A percentile compares a stretch with the other conserved stretches of the same genome.
phyloP scores from a whole-genome alignment of 2,888 invertebrate genomes.

The Rutpela maculata region DNA sequence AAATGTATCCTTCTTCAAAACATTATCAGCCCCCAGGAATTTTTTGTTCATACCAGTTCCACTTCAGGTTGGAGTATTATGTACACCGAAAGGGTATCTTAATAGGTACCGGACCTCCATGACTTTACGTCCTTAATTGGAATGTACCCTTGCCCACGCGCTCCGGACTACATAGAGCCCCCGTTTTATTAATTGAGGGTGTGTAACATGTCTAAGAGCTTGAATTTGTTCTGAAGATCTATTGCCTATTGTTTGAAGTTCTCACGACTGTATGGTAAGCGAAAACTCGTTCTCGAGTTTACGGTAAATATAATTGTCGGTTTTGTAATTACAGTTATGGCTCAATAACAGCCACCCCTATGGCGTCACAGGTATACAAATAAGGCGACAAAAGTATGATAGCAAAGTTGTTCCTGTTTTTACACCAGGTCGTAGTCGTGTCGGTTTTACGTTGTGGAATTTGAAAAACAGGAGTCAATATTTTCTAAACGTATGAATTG shows the following conservation, averaged over 20 bases:
- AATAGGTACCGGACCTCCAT: conserved; percentile 22
- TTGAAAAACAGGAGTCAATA: too few relatives aligned
- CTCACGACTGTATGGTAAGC: not conserved
- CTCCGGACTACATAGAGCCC: not conserved
- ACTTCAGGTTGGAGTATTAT: conserved; percentile 16
- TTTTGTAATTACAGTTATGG: conserved; percentile 2
- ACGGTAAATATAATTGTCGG: not conserved
- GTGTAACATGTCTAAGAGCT: not conserved
- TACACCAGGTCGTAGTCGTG: too few relatives aligned
- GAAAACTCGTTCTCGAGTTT: not conserved
- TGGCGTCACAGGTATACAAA: not conserved
- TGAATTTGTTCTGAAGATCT: conserved; percentile 8
- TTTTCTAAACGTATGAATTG: too few relatives aligned
- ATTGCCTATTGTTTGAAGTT: conserved; percentile 4
- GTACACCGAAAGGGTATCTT: conserved; percentile 5
- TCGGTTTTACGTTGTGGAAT: too few relatives aligned
- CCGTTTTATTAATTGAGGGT: conserved; percentile 30
- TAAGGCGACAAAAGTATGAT: not conserved
- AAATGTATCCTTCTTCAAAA: not conserved
- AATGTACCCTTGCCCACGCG: conserved; percentile 11
- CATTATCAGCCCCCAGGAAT: not conserved
- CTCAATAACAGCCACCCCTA: not conserved
- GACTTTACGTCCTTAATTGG: conserved; percentile 27
- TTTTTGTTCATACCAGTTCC: not conserved
- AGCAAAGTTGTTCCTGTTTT: not conserved